phyloP scores from a whole-genome alignment of 2,888 invertebrate species.

The Tetheella fluctuosa region DNA sequence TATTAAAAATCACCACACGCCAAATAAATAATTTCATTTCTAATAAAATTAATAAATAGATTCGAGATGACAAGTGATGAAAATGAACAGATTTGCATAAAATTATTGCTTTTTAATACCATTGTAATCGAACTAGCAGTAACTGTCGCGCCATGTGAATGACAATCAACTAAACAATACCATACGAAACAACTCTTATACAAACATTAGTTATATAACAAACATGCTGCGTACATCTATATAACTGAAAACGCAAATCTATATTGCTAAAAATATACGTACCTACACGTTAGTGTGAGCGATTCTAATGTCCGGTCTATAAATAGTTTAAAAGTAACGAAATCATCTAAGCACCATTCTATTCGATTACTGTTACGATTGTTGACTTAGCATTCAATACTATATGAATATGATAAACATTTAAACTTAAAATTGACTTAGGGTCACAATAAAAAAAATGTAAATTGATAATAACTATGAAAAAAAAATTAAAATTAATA shows the following conservation, averaged over 20 bases:
- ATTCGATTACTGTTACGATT: slow-evolving; percentile 78
- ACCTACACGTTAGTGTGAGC: slow-evolving; percentile 59
- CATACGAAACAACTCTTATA: slow-evolving; percentile 42
- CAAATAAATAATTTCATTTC: slow-evolving; percentile 77
- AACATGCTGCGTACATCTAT: slow-evolving; percentile 39
- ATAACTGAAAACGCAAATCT: slow-evolving; percentile 54
- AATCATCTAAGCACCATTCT: slow-evolving; percentile 83
- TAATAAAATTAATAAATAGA: slow-evolving; percentile 72
- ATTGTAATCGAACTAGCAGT: slow-evolving; percentile 46
- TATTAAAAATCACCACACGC: slow-evolving; percentile 80
- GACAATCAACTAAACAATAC: slow-evolving; percentile 53
- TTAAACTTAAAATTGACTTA: slow-evolving; percentile 75
- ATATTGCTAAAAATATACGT: slow-evolving; percentile 58
- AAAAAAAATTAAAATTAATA: slow-evolving; percentile 59
- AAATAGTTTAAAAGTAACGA: slow-evolving; percentile 72
- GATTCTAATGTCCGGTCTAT: slow-evolving; percentile 62
- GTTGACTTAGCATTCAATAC: slow-evolving; percentile 79
- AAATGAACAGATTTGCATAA: slow-evolving; percentile 41
- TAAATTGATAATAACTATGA: slow-evolving; percentile 64
- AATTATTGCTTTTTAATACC: slow-evolving; percentile 58
- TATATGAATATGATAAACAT: slow-evolving; percentile 68
- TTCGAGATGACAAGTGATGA: slow-evolving; percentile 53
- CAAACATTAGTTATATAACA: slow-evolving; percentile 37
- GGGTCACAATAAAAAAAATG: slow-evolving; percentile 65
- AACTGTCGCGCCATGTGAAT: slow-evolving; percentile 4